Evolutionary conservation across 1,140 invertebrate genomes (phyloP), one percentile per base, ranked within the genome.

Genomic region (Philaenus spumarius): DNA sequence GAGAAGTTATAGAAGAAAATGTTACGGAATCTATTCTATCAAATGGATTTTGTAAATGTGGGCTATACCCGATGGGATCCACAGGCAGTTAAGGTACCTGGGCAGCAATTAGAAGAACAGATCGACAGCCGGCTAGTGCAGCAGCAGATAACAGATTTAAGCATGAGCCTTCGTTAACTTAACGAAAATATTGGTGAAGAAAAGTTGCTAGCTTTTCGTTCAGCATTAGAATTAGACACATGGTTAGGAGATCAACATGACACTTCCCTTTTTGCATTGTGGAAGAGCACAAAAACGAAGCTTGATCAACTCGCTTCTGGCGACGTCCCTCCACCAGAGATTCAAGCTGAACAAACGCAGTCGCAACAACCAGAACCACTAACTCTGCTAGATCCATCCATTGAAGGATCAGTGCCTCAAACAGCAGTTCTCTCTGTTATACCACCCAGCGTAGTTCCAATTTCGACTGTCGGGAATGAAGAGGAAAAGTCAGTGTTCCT

Each of bases 81-180:
- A n/a, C 71, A 52, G 22, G 64, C n/a, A n/a, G 34, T 35, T 35
- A 35, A 35, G 34, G 14, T 35, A 35, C 34, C 34, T 35, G 34
- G 34, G 34, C 34, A 35, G 34, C 34, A 35, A 35, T 35, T 35
- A 35, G 34, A 35, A 35, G 34, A 35, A 35, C 34, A 35, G 34
- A 35, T n/a, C n/a, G n/a, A n/a, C n/a, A n/a, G n/a, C n/a, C n/a
- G n/a, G n/a, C n/a, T n/a, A n/a, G n/a, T n/a, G n/a, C n/a, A n/a
- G 34, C 34, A 35, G 34, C 34, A 35, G 34, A 35, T 35, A 14
- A 35, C 34, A 35, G 34, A 35, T 35, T 35, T 35, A 35, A 35
- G 34, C 34, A 7, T 35, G 6, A 14, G 34, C 34, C 34, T 35
- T 35, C 34, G 34, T 35, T 35, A 7, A 7, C 34, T 35, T 35